These are phyloP conservation scores for Bathynomus jamesi DNA, from an alignment of 1,140 invertebrate genomes.

Conservation along the genomic window DNA sequence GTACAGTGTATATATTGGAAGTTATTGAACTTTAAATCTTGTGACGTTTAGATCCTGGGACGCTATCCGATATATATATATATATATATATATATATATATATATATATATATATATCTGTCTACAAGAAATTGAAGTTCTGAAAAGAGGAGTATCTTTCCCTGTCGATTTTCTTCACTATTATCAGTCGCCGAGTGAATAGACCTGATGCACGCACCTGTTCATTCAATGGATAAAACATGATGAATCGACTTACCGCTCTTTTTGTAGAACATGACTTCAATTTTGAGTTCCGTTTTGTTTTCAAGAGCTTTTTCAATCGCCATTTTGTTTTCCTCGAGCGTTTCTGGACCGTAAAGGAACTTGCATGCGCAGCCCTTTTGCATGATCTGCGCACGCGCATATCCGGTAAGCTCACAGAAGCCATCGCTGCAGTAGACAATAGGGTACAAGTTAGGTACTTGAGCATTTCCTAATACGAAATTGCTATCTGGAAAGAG, in stretches of 20 bases:
- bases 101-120: no score
- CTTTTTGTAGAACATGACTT: conserved; percentile 91
- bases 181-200: no score
- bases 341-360: conserved; percentile 82
- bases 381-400: conserved; percentile 92
- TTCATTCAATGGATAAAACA: no score
- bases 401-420: conserved; percentile 89
- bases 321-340: conserved; percentile 74
- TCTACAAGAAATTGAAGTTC: no score
- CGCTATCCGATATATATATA: no score
- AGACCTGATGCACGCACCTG: no score
- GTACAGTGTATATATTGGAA: no score
- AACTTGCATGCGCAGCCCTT: conserved; percentile 94
- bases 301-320: conserved; percentile 81
- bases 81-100: no score
- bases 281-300: conserved; percentile 86
- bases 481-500: conserved; percentile 83
- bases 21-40: no score
- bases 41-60: no score
- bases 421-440: conserved; percentile 98
- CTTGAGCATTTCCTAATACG: conserved; percentile 93
- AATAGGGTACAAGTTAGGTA: conserved; percentile 77
- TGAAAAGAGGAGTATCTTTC: no score
- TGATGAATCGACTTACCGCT: conserved; percentile 83
- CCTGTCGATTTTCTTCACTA: no score